Percentiles rank a stretch among this genome's conserved stretches.
These are phyloP conservation scores for Drosophila eohydei DNA, from an alignment of 2,888 invertebrate species.

Conservation along the genomic window DNA sequence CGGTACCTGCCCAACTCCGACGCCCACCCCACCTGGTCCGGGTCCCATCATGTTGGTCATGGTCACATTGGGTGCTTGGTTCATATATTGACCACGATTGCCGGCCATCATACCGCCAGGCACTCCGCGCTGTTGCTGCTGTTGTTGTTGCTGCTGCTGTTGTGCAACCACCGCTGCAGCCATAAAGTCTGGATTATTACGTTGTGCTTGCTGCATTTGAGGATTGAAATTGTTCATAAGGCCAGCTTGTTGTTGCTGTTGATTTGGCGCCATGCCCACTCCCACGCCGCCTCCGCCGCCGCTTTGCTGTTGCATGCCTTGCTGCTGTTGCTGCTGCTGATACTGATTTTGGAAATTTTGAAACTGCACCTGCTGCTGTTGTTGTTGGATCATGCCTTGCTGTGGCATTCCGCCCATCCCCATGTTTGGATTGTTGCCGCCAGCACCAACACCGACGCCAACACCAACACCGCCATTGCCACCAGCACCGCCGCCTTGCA, in stretches of 20 bases:
- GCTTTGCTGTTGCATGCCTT: conserved; percentile 77
- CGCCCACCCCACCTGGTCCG: conserved; percentile 68
- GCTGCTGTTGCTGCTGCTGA: conserved; percentile 84
- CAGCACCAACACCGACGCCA: conserved; percentile 50
- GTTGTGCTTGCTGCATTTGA: conserved; percentile 83
- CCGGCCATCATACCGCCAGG: conserved; percentile 79
- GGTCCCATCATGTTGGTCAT: conserved; percentile 88
- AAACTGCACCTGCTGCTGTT: conserved; percentile 86
- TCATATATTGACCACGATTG: conserved; percentile 84
- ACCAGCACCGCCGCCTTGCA: conserved; percentile 73
- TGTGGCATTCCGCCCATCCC: conserved; percentile 82
- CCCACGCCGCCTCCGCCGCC: conserved; percentile 46
- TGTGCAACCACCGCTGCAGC: conserved; percentile 77
- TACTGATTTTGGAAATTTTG: conserved; percentile 87
- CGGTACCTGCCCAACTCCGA: conserved; percentile 88
- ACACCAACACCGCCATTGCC: conserved; percentile 69
- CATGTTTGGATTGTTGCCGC: conserved; percentile 75
- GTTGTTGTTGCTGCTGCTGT: conserved; percentile 72
- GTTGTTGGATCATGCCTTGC: conserved; percentile 84
- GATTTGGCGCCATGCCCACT: conserved; percentile 71
- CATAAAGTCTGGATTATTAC: conserved; percentile 84
- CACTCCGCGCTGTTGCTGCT: conserved; percentile 73
- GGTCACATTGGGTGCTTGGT: conserved; percentile 92
- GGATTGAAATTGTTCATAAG: conserved; percentile 84
- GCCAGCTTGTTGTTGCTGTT: conserved; percentile 81